Evolutionary conservation across 1,140 invertebrate species (phyloP).

Genomic region (Drosophila leontia): DNA sequence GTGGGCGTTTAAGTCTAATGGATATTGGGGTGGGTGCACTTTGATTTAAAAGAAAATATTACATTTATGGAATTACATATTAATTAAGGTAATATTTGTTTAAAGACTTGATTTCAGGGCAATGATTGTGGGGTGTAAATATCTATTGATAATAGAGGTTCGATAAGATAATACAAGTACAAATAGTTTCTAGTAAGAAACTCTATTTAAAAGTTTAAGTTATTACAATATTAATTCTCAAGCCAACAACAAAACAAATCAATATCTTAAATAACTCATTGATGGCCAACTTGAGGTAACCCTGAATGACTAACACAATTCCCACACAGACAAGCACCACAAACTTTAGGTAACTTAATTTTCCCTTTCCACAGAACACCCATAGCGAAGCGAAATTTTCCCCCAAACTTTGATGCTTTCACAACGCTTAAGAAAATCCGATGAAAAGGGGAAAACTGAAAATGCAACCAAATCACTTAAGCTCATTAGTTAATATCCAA

Average conservation of each 20-base stretch:
- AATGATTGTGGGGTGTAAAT: not conserved
- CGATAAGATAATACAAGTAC: not conserved
- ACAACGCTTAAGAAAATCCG: slow-evolving; percentile 23
- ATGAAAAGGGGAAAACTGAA: slow-evolving; percentile 5
- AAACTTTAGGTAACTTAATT: slow-evolving; percentile 34
- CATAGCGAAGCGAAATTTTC: slow-evolving; percentile 45
- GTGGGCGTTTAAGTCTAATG: slow-evolving; percentile 54
- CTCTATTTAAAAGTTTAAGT: not conserved
- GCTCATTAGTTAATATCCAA: slow-evolving; percentile 83
- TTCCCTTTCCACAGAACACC: slow-evolving; percentile 55
- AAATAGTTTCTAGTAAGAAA: too few relatives aligned
- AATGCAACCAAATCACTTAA: slow-evolving; percentile 68
- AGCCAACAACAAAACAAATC: not conserved
- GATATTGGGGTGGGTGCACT: slow-evolving; percentile 58
- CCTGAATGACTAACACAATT: slow-evolving; percentile 63
- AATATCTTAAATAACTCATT: slow-evolving; percentile 15
- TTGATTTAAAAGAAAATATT: not conserved
- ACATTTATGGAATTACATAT: not conserved
- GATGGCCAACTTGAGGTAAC: slow-evolving; percentile 22
- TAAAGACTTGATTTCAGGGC: not conserved
- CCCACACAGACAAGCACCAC: slow-evolving; percentile 18
- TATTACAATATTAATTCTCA: not conserved
- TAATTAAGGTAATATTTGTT: not conserved
- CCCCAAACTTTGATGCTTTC: slow-evolving; percentile 57
- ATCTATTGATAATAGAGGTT: not conserved